Conservation (phyloP, 2,113 vertebrate species). For the Antigone vipio region DNA sequence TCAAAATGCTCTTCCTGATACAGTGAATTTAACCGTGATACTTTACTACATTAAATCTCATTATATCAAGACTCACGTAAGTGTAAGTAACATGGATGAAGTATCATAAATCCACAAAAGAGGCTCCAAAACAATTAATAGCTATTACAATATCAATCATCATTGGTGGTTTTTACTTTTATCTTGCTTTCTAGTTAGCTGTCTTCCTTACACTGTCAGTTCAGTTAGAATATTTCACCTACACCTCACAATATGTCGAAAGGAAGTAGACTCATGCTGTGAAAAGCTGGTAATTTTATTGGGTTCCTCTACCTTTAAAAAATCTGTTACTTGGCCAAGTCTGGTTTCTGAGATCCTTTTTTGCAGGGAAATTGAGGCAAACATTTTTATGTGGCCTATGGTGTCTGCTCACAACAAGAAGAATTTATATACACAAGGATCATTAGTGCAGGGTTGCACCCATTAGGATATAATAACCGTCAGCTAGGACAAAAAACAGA, state of each 20-base stretch:
- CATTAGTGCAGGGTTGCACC: conserved; percentile 93
- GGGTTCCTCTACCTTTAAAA: conserved; percentile 84
- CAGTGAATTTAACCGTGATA: background rate
- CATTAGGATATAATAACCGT: conserved; percentile 96
- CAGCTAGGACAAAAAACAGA: conserved; percentile 95
- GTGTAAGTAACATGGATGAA: conserved; percentile 55
- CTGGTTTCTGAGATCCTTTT: conserved; percentile 84
- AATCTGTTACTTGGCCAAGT: conserved; percentile 83
- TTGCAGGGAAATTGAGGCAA: conserved; percentile 86
- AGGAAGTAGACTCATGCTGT: conserved; percentile 88
- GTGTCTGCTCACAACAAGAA: conserved; percentile 88
- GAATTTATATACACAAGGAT: conserved; percentile 92
- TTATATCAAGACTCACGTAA: conserved; percentile 33
- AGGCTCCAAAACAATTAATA: conserved; percentile 62
- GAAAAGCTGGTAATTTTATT: conserved; percentile 88
- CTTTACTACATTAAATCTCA: conserved; percentile 22
- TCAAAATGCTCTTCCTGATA: background rate
- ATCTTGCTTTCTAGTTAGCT: conserved; percentile 79
- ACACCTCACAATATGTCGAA: conserved; percentile 86
- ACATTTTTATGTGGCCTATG: conserved; percentile 90
- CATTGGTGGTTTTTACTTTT: conserved; percentile 73
- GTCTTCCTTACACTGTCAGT: conserved; percentile 84
- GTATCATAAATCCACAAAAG: conserved; percentile 68
- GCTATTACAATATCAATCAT: conserved; percentile 74
- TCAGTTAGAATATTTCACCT: conserved; percentile 88